Evolutionary conservation across 2,797 vertebrate genomes (phyloP).

Genomic region (Tragopan temminckii): DNA sequence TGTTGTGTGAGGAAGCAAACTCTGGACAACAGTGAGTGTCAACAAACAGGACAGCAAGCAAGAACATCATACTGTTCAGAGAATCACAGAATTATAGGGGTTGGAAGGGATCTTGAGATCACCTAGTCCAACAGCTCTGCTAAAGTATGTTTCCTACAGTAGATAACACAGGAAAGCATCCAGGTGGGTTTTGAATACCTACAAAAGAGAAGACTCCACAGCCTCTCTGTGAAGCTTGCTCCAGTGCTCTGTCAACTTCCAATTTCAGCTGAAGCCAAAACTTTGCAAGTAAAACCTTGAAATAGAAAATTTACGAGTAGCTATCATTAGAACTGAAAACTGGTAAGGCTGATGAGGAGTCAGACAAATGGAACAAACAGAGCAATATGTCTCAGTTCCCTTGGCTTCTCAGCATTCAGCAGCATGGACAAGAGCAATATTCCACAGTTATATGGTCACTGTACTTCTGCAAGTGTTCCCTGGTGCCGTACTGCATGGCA

Average conservation of each 20-base stretch:
- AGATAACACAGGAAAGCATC: neutral
- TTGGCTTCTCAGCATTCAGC: rapidly evolving
- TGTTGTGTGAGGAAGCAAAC: neutral
- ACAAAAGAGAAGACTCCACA: neutral
- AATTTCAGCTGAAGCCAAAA: neutral
- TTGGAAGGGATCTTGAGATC: neutral
- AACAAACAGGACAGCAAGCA: neutral
- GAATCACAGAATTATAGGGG: neutral
- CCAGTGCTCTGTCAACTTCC: neutral
- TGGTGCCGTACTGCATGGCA: neutral
- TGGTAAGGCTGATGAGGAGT: neutral
- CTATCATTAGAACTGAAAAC: neutral
- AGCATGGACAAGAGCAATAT: neutral
- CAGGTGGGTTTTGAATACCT: neutral
- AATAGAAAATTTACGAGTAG: neutral
- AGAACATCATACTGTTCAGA: neutral
- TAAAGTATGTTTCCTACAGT: neutral
- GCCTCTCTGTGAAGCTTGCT: neutral
- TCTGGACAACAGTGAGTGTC: neutral
- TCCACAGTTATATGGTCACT: neutral
- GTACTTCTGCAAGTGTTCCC: neutral
- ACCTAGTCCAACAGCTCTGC: neutral
- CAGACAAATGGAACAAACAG: neutral
- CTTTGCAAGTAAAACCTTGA: neutral
- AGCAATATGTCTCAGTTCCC: neutral